phyloP scores from a whole-genome alignment of 2,888 invertebrate species.

The Drosophila phalerata region DNA sequence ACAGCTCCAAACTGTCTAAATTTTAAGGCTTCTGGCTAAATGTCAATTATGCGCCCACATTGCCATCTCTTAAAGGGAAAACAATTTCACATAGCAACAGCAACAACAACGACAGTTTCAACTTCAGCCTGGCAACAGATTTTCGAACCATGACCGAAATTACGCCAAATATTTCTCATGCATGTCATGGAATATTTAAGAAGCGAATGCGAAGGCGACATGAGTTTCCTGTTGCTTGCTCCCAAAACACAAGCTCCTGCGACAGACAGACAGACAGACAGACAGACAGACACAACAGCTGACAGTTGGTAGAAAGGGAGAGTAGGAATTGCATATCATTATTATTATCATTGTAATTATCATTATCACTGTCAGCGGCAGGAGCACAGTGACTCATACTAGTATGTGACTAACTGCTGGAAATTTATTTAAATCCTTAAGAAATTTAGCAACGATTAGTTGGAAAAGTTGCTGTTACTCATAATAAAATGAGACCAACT shows the following conservation, averaged over 20 bases:
- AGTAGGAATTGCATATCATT: constrained; percentile 41
- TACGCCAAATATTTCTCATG: constrained; percentile 51
- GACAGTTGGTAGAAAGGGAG: constrained; percentile 22
- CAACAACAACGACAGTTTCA: constrained; percentile 6
- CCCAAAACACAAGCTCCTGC: constrained; percentile 13
- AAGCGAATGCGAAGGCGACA: constrained; percentile 46
- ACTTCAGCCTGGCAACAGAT: constrained; percentile 32
- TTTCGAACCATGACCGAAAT: constrained; percentile 35
- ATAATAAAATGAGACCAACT: not conserved
- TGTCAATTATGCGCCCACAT: constrained; percentile 48
- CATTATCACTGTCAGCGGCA: constrained; percentile 2
- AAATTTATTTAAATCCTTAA: constrained; percentile 1
- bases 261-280: constrained; percentile 5
- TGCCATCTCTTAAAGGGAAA: constrained; percentile 29
- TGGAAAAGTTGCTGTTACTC: constrained; percentile 6
- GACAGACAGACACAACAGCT: not conserved
- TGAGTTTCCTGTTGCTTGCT: constrained; percentile 55
- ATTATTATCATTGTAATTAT: constrained; percentile 21
- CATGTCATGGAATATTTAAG: constrained; percentile 63
- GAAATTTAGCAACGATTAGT: constrained; percentile 15
- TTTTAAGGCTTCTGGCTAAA: constrained; percentile 28
- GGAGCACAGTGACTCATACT: constrained; percentile 1
- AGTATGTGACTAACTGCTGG: not conserved
- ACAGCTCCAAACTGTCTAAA: constrained; percentile 47
- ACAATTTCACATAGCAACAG: constrained; percentile 37